These are phyloP conservation scores for Agonopterix subpropinquella DNA, from an alignment of 2,888 invertebrate species.

Conservation along the genomic window DNA sequence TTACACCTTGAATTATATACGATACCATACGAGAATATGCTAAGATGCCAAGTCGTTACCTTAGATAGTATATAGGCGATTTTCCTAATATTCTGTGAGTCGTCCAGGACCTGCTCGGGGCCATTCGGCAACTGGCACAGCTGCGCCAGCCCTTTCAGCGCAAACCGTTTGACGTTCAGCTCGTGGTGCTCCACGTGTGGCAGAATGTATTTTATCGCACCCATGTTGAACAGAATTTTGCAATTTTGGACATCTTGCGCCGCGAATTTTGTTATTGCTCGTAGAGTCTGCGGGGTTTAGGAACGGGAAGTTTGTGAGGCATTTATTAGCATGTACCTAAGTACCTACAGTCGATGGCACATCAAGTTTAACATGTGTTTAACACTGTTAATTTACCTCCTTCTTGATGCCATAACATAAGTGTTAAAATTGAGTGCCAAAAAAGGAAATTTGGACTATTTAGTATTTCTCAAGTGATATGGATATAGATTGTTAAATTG, in stretches of 20 bases:
- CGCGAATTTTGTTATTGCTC: slow-evolving; percentile 62
- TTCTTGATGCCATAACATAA: too few species aligned
- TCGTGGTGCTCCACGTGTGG: slow-evolving; percentile 54
- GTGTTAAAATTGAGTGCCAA: too few species aligned
- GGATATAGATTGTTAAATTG: too few species aligned
- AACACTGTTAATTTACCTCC: too few species aligned
- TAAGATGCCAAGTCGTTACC: slow-evolving; percentile 24
- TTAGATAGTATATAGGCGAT: slow-evolving; percentile 54
- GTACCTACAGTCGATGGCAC: too few species aligned
- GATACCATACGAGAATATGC: too few species aligned
- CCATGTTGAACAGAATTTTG: slow-evolving; percentile 37
- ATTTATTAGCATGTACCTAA: too few species aligned
- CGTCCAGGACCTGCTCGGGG: slow-evolving; percentile 55
- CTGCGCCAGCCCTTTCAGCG: slow-evolving; percentile 69
- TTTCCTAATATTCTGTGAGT: slow-evolving; percentile 50
- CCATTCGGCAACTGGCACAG: slow-evolving; percentile 63
- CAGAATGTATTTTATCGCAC: slow-evolving; percentile 50
- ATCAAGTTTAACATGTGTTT: too few species aligned
- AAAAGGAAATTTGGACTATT: too few species aligned
- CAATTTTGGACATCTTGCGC: slow-evolving; percentile 59
- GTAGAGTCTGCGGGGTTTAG: slow-evolving; percentile 40
- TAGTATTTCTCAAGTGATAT: too few species aligned
- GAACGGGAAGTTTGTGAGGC: too few species aligned
- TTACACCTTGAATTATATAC: too few species aligned
- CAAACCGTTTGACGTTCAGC: slow-evolving; percentile 62